Conservation (phyloP, 1,140 invertebrate genomes). For the Dermatophagoides farinae region DNA sequence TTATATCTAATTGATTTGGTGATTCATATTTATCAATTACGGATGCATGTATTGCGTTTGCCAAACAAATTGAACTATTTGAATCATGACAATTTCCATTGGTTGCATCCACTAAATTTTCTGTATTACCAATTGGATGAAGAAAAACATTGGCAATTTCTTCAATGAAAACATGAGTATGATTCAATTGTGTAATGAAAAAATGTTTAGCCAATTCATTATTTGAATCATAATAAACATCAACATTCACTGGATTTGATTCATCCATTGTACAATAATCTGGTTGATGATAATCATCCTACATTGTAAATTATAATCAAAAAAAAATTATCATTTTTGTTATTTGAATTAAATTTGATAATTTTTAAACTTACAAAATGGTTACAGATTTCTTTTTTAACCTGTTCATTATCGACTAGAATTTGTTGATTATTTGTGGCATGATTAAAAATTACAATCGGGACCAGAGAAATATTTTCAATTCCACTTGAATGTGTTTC, state of each 20-base stretch:
- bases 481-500: not conserved
- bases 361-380: slow-evolving; percentile 8
- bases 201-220: slow-evolving; percentile 11
- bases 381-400: not conserved
- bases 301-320: not conserved
- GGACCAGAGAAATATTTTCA: not conserved
- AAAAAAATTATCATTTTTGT: not conserved
- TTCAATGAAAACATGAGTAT: slow-evolving; percentile 6
- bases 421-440: too few relatives aligned
- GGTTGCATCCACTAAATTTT: not conserved
- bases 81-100: slow-evolving; percentile 9
- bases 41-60: slow-evolving; percentile 1
- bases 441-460: slow-evolving; percentile 1
- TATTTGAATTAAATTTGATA: not conserved
- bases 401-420: too few relatives aligned
- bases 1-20: slow-evolving; percentile 1
- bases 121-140: slow-evolving; percentile 6
- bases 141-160: slow-evolving; percentile 12
- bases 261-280: slow-evolving; percentile 4
- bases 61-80: slow-evolving; percentile 1
- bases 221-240: slow-evolving; percentile 6
- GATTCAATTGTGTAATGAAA: slow-evolving; percentile 5
- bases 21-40: not conserved
- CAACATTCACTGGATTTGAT: not conserved
- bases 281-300: slow-evolving; percentile 12